Conservation (phyloP, 2,888 invertebrate genomes). For the Parelbella ahira region DNA sequence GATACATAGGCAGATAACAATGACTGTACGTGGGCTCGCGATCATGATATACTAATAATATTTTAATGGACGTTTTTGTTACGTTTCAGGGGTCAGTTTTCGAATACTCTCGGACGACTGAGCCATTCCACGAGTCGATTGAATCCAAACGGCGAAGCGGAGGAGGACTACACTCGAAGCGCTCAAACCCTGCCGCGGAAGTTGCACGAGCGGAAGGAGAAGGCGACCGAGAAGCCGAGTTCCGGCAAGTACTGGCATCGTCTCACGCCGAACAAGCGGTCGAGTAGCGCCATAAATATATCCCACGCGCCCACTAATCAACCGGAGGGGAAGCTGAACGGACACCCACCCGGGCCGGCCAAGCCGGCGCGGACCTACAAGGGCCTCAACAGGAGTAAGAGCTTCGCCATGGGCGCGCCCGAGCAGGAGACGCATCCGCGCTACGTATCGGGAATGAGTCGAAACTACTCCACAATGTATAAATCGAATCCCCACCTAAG, state of each 20-base stretch:
- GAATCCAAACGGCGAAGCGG: constrained; percentile 75
- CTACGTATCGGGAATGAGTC: constrained; percentile 68
- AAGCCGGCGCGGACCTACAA: constrained; percentile 91
- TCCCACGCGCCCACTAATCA: constrained; percentile 67
- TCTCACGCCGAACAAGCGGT: constrained; percentile 77
- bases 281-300: constrained; percentile 84
- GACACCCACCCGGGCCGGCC: constrained; percentile 82
- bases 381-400: constrained; percentile 89
- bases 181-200: constrained; percentile 90
- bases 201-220: constrained; percentile 75
- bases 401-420: constrained; percentile 89
- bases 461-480: constrained; percentile 82
- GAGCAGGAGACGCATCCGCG: constrained; percentile 73
- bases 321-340: constrained; percentile 65
- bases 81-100: constrained; percentile 83
- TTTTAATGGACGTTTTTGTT: constrained; percentile 47
- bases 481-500: constrained; percentile 90
- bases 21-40: constrained; percentile 58
- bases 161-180: constrained; percentile 79
- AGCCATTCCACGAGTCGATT: constrained; percentile 90
- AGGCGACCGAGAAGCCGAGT: constrained; percentile 63
- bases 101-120: constrained; percentile 89
- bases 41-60: constrained; percentile 49
- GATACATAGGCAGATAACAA: constrained; percentile 52
- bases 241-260: constrained; percentile 71